Conservation (phyloP, 2,888 invertebrate species). For the Andrena minutula region DNA sequence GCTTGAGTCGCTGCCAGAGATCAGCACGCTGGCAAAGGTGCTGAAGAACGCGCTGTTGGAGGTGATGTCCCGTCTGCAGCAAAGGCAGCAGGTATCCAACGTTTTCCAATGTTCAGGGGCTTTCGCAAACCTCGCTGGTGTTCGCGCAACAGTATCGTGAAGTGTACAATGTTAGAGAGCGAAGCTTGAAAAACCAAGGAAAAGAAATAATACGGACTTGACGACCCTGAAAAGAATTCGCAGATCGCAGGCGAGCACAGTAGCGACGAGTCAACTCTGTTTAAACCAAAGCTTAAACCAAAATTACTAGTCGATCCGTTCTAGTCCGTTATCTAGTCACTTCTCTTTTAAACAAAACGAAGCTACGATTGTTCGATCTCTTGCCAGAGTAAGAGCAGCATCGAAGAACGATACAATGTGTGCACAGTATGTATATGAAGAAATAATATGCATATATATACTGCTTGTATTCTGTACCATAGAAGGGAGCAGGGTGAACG, state of each 20-base stretch:
- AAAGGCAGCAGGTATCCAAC: constrained; percentile 83
- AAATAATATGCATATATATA: constrained; percentile 29
- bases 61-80: constrained; percentile 75
- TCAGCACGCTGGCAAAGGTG: constrained; percentile 77
- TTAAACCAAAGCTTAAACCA: not conserved
- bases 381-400: constrained; percentile 18
- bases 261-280: too few species aligned
- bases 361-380: constrained; percentile 29
- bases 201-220: not conserved
- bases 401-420: constrained; percentile 17
- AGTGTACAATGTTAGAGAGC: constrained; percentile 20
- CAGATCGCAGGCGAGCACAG: too few species aligned
- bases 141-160: constrained; percentile 79
- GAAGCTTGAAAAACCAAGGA: constrained; percentile 8
- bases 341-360: not conserved
- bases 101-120: constrained; percentile 80
- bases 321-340: constrained; percentile 10
- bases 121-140: constrained; percentile 78
- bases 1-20: constrained; percentile 80
- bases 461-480: constrained; percentile 37
- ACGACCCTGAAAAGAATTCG: too few species aligned
- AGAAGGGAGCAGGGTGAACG: constrained; percentile 29
- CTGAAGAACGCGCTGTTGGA: constrained; percentile 80
- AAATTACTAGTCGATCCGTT: not conserved
- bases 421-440: constrained; percentile 39